These are phyloP conservation scores for Ciconia nigra DNA, from an alignment of 2,797 vertebrate genomes.

Conservation along the genomic window DNA sequence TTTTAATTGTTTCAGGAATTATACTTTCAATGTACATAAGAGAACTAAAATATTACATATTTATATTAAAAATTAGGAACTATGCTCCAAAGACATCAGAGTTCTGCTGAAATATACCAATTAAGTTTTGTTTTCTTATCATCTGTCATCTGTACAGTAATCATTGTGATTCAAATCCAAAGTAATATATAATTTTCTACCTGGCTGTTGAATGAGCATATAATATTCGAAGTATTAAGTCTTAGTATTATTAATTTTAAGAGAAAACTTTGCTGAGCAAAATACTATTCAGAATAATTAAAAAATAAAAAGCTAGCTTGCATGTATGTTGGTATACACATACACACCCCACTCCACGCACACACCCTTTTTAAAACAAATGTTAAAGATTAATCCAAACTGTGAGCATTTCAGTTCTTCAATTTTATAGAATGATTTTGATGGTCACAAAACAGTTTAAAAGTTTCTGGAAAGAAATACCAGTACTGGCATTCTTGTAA, in stretches of 20 bases:
- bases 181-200: neutral
- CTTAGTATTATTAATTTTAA: neutral
- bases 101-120: neutral
- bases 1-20: neutral
- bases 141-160: neutral
- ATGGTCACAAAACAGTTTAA: neutral
- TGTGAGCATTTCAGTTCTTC: neutral
- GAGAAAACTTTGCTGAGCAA: neutral
- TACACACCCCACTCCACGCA: rapidly evolving
- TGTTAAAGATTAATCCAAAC: neutral
- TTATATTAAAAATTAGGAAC: neutral
- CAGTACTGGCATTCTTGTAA: neutral
- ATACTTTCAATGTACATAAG: neutral
- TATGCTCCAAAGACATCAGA: neutral
- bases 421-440: neutral
- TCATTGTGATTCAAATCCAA: neutral
- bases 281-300: neutral
- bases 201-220: neutral
- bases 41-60: neutral
- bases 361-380: neutral
- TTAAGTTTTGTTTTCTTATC: neutral
- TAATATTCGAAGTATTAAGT: neutral
- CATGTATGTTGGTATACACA: neutral
- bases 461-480: neutral
- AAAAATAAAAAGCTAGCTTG: neutral